Evolutionary conservation across 1,140 invertebrate genomes (phyloP).

Genomic region (Sycophila sp.): DNA sequence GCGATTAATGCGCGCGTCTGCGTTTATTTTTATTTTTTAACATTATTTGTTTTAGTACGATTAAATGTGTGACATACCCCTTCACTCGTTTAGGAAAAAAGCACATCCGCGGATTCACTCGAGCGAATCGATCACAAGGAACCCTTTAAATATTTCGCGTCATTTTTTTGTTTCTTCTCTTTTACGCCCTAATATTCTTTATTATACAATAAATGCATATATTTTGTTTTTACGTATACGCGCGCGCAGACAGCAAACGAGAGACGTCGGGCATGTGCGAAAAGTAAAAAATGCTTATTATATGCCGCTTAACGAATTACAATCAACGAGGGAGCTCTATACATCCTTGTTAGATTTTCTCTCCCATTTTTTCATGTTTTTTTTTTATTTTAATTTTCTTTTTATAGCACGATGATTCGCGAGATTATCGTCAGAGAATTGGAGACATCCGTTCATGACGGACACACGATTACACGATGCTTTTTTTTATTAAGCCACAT

Average conservation of each 20-base stretch:
- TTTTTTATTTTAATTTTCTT: not conserved
- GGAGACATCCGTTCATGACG: not conserved
- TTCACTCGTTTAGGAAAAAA: slow-evolving; percentile 3
- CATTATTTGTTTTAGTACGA: not conserved
- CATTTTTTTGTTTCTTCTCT: not conserved
- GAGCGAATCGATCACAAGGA: slow-evolving; percentile 13
- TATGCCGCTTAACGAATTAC: slow-evolving; percentile 3
- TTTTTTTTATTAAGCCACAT: not conserved
- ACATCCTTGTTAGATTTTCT: too few relatives aligned
- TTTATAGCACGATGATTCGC: not conserved
- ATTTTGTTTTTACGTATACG: not conserved
- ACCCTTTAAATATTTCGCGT: slow-evolving; percentile 7
- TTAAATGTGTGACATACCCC: not conserved
- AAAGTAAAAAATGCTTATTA: slow-evolving; percentile 23
- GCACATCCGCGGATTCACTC: not conserved
- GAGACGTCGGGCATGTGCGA: not conserved
- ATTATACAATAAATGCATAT: not conserved
- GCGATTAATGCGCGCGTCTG: not conserved
- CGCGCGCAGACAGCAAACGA: not conserved
- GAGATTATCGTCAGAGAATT: not conserved
- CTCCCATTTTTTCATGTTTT: not conserved
- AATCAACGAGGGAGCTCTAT: not conserved
- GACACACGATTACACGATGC: not conserved
- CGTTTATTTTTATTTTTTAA: not conserved
- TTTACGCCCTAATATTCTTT: not conserved